A percentile compares a stretch with the other conserved stretches of the same genome.
Conservation (phyloP, 1,140 invertebrate genomes). For the Drosophila asahinai region DNA sequence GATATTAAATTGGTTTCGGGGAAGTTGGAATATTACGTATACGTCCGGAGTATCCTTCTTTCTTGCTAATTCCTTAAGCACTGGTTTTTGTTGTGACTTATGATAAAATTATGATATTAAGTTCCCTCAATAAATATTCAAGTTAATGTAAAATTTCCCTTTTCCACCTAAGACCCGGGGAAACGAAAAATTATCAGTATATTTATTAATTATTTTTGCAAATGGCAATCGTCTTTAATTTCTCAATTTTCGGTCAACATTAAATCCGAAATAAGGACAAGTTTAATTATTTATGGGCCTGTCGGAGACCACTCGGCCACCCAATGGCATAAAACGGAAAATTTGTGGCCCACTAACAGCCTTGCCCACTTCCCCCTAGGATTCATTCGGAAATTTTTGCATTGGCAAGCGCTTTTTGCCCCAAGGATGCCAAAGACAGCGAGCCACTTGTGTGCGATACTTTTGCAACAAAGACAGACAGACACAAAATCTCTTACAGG, state of each 20-base stretch:
- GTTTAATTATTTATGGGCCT: constrained; percentile 44
- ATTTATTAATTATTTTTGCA: background rate
- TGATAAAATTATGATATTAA: no score
- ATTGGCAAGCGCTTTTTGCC: constrained; percentile 48
- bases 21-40: constrained; percentile 8
- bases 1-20: constrained; percentile 37
- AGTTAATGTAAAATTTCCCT: no score
- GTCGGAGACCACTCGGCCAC: constrained; percentile 22
- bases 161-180: no score
- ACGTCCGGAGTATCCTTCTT: background rate
- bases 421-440: constrained; percentile 15
- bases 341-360: constrained; percentile 47
- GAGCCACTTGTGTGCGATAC: constrained; percentile 60
- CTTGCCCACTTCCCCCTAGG: background rate
- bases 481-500: constrained; percentile 20
- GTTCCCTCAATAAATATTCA: no score
- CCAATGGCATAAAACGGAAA: constrained; percentile 68
- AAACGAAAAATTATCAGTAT: background rate
- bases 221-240: background rate
- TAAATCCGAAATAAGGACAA: constrained; percentile 23
- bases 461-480: constrained; percentile 50
- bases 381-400: constrained; percentile 52
- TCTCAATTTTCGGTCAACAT: constrained; percentile 23
- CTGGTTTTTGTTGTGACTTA: background rate
- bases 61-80: background rate